A percentile compares a stretch with the other conserved stretches of the same genome.
Evolutionary conservation across 2,797 vertebrate species (phyloP).

Genomic region (Discoglossus pictus): DNA sequence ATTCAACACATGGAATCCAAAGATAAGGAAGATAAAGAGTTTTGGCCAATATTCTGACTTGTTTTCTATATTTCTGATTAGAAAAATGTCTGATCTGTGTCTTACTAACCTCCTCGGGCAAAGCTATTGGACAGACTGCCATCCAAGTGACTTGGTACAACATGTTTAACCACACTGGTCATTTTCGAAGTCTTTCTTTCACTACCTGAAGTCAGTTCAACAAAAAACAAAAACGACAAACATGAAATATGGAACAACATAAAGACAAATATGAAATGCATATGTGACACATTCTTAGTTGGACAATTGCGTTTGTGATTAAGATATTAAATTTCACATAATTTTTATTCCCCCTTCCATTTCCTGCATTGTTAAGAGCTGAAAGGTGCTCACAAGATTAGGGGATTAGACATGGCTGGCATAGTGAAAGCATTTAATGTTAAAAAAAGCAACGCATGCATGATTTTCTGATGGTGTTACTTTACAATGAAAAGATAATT

Average conservation of each 20-base stretch:
- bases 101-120: slow-evolving; percentile 93
- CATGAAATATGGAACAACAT: slow-evolving; percentile 56
- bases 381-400: slow-evolving; percentile 61
- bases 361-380: slow-evolving; percentile 6
- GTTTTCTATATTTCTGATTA: slow-evolving; percentile 50
- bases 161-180: slow-evolving; percentile 85
- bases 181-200: slow-evolving; percentile 90
- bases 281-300: not conserved
- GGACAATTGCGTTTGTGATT: no score
- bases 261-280: slow-evolving; percentile 58
- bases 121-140: slow-evolving; percentile 95
- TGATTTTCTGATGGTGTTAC: slow-evolving; percentile 57
- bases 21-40: no score
- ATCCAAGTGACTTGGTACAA: slow-evolving; percentile 93
- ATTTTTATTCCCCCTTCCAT: not conserved
- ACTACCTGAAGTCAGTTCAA: slow-evolving; percentile 81
- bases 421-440: slow-evolving; percentile 64
- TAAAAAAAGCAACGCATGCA: slow-evolving; percentile 68
- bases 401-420: slow-evolving; percentile 66
- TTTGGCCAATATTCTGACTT: not conserved
- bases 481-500: slow-evolving; percentile 63
- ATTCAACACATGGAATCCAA: no score
- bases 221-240: slow-evolving; percentile 67
- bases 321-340: not conserved
- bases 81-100: slow-evolving; percentile 57